A percentile compares a stretch with the other conserved stretches of the same genome.
phyloP scores from a whole-genome alignment of 1,140 invertebrate species.

The Gryllus bimaculatus region DNA sequence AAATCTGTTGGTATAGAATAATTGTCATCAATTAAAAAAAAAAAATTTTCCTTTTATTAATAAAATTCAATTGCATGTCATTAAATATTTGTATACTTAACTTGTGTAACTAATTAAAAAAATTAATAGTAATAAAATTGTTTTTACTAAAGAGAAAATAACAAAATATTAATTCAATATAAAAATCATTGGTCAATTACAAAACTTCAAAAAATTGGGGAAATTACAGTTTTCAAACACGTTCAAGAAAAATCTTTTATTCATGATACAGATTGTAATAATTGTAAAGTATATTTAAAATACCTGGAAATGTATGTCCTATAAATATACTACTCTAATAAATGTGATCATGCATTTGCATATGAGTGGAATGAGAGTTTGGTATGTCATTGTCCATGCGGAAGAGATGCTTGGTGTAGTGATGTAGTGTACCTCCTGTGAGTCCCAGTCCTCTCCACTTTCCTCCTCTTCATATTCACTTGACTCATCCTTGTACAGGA shows the following conservation, averaged over 20 bases:
- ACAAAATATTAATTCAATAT: too few species aligned
- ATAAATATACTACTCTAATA: not conserved
- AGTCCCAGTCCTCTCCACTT: conserved; percentile 19
- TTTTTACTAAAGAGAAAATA: too few species aligned
- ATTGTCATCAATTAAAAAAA: not conserved
- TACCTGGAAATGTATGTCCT: not conserved
- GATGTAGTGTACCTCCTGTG: conserved; percentile 20
- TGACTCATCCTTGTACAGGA: not conserved
- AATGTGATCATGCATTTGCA: not conserved
- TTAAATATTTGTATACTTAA: too few species aligned
- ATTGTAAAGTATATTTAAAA: not conserved
- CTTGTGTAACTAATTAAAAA: too few species aligned
- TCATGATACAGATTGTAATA: not conserved
- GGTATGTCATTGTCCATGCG: conserved; percentile 9
- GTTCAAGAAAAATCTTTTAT: not conserved
- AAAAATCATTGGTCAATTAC: too few species aligned
- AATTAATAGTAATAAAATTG: too few species aligned
- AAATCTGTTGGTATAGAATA: too few species aligned
- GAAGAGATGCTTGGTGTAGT: not conserved
- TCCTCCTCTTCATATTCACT: conserved; percentile 21
- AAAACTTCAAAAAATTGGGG: too few species aligned
- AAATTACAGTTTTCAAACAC: too few species aligned
- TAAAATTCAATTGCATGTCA: too few species aligned
- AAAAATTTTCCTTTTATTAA: too few species aligned
- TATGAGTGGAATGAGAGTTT: not conserved